Percentiles rank a stretch among this genome's conserved stretches.
Conservation (phyloP, 2,888 invertebrate species). For the Serripes groenlandicus region DNA sequence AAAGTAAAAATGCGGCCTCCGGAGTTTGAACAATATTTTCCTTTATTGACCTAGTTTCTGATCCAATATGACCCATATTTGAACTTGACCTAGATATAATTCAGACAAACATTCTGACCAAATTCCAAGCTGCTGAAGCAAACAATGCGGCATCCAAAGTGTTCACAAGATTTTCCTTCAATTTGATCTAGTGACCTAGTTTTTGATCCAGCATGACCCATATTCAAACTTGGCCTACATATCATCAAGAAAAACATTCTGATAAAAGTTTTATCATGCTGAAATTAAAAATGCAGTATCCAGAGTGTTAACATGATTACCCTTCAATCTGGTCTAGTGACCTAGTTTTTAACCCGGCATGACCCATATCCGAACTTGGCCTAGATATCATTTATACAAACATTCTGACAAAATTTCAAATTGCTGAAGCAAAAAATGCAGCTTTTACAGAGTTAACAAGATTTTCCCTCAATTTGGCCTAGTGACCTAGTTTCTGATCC, state of each 20-base stretch:
- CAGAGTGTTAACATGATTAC: neutral
- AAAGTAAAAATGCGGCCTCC: neutral
- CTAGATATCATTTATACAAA: neutral
- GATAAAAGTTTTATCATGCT: neutral
- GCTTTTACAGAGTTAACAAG: neutral
- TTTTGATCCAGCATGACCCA: neutral
- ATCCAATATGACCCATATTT: neutral
- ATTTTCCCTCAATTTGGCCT: too few relatives aligned
- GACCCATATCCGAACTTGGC: neutral
- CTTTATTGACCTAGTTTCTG: neutral
- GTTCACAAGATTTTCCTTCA: neutral
- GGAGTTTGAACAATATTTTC: neutral
- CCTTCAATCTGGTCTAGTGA: neutral
- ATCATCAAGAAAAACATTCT: neutral
- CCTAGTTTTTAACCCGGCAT: neutral
- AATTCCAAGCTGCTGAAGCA: neutral
- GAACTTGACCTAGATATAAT: neutral
- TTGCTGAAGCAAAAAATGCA: neutral
- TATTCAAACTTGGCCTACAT: neutral
- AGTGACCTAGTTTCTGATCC: too few relatives aligned
- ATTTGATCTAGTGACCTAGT: neutral
- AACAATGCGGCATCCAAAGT: neutral
- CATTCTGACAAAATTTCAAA: neutral
- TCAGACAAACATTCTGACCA: neutral
- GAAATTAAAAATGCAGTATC: neutral